phyloP scores from a whole-genome alignment of 2,113 vertebrate genomes.

The Seriola dumerili region DNA sequence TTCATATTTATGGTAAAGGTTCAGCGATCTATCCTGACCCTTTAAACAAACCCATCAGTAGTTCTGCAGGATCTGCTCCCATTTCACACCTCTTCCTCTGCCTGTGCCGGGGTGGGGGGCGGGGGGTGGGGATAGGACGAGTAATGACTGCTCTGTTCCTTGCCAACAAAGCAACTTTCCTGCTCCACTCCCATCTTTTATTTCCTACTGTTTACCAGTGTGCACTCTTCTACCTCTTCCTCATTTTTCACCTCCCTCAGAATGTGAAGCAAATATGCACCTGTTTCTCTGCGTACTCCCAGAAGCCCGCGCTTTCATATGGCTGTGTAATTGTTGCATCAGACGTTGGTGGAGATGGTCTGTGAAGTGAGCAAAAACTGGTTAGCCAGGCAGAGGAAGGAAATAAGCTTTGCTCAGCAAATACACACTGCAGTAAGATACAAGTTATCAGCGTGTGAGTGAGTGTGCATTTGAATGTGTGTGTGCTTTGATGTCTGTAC shows the following conservation, averaged over 20 bases:
- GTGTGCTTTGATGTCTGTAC: constrained; percentile 39
- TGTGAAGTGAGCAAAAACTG: constrained; percentile 50
- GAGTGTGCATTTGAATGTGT: constrained; percentile 40
- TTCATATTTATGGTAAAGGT: constrained; percentile 60
- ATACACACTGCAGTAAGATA: constrained; percentile 62
- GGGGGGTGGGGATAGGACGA: constrained; percentile 38
- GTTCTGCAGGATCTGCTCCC: constrained; percentile 29
- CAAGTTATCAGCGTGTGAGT: constrained; percentile 54
- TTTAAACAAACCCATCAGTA: constrained; percentile 75
- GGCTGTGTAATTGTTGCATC: constrained; percentile 66
- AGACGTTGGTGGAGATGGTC: constrained; percentile 48
- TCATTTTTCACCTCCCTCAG: constrained; percentile 86
- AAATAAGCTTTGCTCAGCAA: constrained; percentile 78
- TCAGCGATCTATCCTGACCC: constrained; percentile 62
- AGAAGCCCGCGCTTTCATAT: constrained; percentile 39
- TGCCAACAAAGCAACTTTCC: constrained; percentile 83
- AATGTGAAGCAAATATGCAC: constrained; percentile 49
- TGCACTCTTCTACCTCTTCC: constrained; percentile 81
- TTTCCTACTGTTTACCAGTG: constrained; percentile 75
- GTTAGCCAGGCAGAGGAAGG: constrained; percentile 39
- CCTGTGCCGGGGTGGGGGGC: constrained; percentile 23
- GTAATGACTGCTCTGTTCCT: constrained; percentile 72
- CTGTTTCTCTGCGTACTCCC: constrained; percentile 40
- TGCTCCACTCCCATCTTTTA: constrained; percentile 63
- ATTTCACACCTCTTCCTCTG: constrained; percentile 64